These are phyloP conservation scores for Dicycla oo DNA, from an alignment of 2,888 invertebrate species.

Conservation along the genomic window DNA sequence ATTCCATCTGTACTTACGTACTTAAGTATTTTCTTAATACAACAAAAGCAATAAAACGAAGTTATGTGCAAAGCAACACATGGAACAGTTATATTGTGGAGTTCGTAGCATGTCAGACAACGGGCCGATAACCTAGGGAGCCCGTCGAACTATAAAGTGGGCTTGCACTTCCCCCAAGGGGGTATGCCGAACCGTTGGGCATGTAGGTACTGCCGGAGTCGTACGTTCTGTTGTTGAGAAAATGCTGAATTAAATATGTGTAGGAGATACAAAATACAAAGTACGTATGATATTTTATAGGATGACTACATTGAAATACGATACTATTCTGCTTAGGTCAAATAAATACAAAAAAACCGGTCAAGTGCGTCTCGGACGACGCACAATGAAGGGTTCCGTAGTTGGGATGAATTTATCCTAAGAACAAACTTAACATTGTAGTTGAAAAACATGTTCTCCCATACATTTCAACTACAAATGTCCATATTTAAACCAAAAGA, in stretches of 20 bases:
- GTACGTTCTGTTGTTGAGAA: conserved; percentile 30
- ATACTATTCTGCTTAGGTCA: neutral
- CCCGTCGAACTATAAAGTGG: conserved; percentile 61
- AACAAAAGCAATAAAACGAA: conserved; percentile 40
- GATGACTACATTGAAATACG: neutral
- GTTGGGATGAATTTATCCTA: too few relatives aligned
- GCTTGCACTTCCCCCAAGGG: conserved; percentile 57
- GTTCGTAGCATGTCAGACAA: conserved; percentile 63
- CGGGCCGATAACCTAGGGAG: conserved; percentile 62
- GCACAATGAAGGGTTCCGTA: too few relatives aligned
- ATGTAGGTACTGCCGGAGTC: conserved; percentile 41
- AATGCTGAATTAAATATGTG: conserved; percentile 47
- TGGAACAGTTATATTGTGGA: conserved; percentile 45
- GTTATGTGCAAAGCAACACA: conserved; percentile 30
- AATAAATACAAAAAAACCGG: neutral
- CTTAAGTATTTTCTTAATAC: neutral
- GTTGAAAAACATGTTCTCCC: too few relatives aligned
- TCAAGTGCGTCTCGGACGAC: too few relatives aligned
- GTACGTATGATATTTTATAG: neutral
- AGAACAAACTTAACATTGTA: too few relatives aligned
- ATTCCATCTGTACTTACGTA: neutral
- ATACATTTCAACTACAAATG: too few relatives aligned
- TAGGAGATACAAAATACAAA: neutral
- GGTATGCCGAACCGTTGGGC: conserved; percentile 46
- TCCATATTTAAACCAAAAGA: too few relatives aligned